Percentiles rank a stretch among this genome's conserved stretches.
These are phyloP conservation scores for Gnatocerus cornutus DNA, from an alignment of 2,888 invertebrate species.

Conservation along the genomic window DNA sequence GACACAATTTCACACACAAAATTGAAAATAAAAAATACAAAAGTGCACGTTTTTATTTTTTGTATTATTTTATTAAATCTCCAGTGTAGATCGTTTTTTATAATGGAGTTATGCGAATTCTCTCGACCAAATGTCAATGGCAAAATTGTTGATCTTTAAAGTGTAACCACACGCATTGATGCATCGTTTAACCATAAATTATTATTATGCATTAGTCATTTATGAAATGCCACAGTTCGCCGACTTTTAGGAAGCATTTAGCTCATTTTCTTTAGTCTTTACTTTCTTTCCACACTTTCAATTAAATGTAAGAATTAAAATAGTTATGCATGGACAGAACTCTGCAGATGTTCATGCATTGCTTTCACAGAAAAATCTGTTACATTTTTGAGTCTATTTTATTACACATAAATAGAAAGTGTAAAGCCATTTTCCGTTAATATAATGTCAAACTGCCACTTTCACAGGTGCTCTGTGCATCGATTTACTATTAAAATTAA, in stretches of 20 bases:
- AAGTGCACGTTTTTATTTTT: too few relatives aligned
- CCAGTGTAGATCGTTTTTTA: too few relatives aligned
- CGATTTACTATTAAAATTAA: background rate
- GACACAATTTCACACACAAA: too few relatives aligned
- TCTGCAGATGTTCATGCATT: background rate
- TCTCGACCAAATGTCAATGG: constrained; percentile 7
- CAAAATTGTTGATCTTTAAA: constrained; percentile 7
- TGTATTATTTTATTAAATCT: too few relatives aligned
- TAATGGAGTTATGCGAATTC: background rate
- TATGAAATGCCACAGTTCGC: constrained; percentile 7
- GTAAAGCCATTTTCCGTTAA: constrained; percentile 14
- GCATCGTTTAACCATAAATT: background rate
- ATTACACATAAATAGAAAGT: constrained; percentile 29
- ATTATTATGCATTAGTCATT: background rate
- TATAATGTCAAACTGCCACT: constrained; percentile 15
- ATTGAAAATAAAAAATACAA: too few relatives aligned
- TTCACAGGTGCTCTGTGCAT: constrained; percentile 12
- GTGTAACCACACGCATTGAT: background rate
- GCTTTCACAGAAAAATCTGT: constrained; percentile 11
- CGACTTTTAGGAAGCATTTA: background rate
- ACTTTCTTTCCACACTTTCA: too few relatives aligned
- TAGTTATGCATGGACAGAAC: background rate
- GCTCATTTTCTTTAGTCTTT: too few relatives aligned
- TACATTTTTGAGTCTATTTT: constrained; percentile 12
- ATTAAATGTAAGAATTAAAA: background rate